Percentiles rank a stretch among this genome's conserved stretches.
These are phyloP conservation scores for Drosophila repleta DNA, from an alignment of 1,140 invertebrate species.

Conservation along the genomic window DNA sequence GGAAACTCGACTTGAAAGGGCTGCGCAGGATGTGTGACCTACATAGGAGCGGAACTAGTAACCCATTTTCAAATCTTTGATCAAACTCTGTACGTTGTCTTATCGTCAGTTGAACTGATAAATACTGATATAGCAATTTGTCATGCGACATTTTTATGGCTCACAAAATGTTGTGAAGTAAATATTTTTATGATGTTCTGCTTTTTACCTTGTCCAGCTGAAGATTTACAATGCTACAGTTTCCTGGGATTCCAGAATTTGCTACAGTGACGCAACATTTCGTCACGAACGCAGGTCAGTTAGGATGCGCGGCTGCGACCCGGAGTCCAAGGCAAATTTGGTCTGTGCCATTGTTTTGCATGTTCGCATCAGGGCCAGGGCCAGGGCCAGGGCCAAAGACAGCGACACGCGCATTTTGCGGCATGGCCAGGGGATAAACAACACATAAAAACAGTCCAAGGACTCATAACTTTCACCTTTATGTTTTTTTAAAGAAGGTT, in stretches of 20 bases:
- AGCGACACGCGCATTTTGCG: constrained; percentile 67
- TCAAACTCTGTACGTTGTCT: not conserved
- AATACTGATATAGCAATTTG: not conserved
- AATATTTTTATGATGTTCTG: constrained; percentile 50
- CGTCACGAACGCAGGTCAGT: constrained; percentile 56
- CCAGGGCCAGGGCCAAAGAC: constrained; percentile 20
- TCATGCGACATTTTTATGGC: constrained; percentile 33
- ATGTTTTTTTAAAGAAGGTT: constrained; percentile 55
- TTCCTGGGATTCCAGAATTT: constrained; percentile 64
- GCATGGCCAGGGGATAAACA: constrained; percentile 50
- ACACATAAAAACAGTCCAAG: constrained; percentile 77
- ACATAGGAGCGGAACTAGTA: constrained; percentile 55
- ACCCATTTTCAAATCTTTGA: constrained; percentile 39
- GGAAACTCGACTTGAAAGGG: constrained; percentile 24
- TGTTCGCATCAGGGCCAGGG: constrained; percentile 11
- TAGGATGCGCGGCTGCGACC: constrained; percentile 22
- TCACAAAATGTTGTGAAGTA: constrained; percentile 41
- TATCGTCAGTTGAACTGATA: not conserved
- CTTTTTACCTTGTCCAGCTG: constrained; percentile 17
- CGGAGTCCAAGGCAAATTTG: constrained; percentile 8
- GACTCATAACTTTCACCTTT: constrained; percentile 71
- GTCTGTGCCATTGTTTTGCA: constrained; percentile 43
- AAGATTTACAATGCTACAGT: constrained; percentile 43
- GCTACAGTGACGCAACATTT: constrained; percentile 62
- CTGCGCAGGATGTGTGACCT: constrained; percentile 55